Evolutionary conservation across 1,140 invertebrate species (phyloP), one percentile per base, ranked within the genome.

Genomic region (Eumeta japonica): DNA sequence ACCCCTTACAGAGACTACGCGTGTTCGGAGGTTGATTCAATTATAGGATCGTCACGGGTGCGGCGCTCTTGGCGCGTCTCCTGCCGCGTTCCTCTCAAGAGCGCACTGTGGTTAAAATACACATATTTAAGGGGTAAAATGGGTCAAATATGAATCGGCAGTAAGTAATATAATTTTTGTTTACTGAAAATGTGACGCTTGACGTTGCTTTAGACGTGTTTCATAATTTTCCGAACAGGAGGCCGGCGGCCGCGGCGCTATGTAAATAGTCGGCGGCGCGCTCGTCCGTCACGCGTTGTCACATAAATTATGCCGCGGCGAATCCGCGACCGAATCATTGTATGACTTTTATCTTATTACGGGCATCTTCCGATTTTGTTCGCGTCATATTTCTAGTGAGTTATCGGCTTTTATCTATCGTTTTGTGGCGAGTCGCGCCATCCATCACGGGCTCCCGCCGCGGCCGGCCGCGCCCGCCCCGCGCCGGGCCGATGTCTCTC

Each of bases 291-390:
- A 73, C 64, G 59, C 59, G 66, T 71, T 73, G 68, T 73, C 68
- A 67, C 68, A 73, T 73, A 73, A 73, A 73, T 73, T 73, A 73
- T 73, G 66, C 68, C 62, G 66, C 70, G 66, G 66, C 63, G 66
- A 71, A 71, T 74, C 68, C 68, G 68, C 64, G 66, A 59, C 60
- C 64, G 68, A 74, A 71, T 74, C 68, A 74, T 70, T 71, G 68
- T 71, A 67, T 67, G 68, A 74, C 68, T 74, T 74, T 74, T 73
- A 74, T 74, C 68, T 74, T 74, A 70, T 71, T 74, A 74, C 68
- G 59, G 67, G 67, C 63, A 68, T 71, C 68, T 71, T 61, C 63
- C 66, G 68, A 74, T 74, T 74, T 70, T 71, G 68, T 74, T 70
- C 64, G 66, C 66, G 64, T 74, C 68, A 74, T 74, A 74, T 74